Conservation (phyloP, 2,113 vertebrate genomes). For the Odontophorus gujanensis region DNA sequence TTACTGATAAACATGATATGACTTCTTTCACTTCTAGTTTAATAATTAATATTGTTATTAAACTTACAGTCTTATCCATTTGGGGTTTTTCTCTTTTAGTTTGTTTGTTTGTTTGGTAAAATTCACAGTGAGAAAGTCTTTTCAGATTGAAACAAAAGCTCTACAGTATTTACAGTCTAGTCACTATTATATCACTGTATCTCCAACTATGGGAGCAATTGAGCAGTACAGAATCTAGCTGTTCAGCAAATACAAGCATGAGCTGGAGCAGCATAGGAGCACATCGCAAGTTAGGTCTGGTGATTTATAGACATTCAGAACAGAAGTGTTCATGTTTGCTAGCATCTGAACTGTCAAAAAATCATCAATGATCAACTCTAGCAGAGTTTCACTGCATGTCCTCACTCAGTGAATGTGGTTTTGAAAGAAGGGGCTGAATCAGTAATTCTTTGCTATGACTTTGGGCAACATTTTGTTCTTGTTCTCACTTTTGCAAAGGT, state of each 20-base stretch:
- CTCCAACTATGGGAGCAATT: neutral
- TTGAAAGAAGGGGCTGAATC: neutral
- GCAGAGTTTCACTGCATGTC: neutral
- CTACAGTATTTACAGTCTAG: neutral
- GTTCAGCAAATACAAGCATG: neutral
- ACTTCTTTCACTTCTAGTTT: neutral
- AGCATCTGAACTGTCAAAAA: neutral
- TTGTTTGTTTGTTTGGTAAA: neutral
- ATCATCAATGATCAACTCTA: rapidly evolving
- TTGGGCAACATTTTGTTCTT: neutral
- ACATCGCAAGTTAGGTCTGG: neutral
- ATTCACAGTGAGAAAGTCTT: neutral
- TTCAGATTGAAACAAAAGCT: neutral
- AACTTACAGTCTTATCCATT: neutral
- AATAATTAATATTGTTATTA: neutral
- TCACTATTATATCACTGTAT: neutral
- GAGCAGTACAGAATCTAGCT: neutral
- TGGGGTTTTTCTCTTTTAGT: too few relatives aligned
- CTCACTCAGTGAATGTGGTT: neutral
- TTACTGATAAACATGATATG: neutral
- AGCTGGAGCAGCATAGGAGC: neutral
- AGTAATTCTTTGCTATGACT: neutral
- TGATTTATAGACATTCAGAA: neutral
- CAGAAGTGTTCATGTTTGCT: neutral
- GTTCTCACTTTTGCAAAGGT: neutral